Evolutionary conservation across 2,888 invertebrate genomes (phyloP).

Genomic region (Hirtodrosophila cameraria): DNA sequence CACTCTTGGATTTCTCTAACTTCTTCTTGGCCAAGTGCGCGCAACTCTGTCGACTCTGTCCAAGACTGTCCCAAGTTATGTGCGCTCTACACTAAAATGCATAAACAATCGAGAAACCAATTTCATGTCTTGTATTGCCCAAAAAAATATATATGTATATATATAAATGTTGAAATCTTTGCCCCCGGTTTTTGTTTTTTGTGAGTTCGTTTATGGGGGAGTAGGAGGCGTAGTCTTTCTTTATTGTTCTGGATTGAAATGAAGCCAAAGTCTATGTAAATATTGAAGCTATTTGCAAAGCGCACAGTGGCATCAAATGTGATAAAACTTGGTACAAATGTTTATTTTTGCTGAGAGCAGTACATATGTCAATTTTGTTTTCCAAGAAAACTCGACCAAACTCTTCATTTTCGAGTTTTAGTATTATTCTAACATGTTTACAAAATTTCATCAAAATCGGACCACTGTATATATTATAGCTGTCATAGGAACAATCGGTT

Average conservation of each 20-base stretch:
- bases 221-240: slow-evolving; percentile 16
- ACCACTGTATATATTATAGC: no score
- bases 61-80: no score
- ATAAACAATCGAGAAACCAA: slow-evolving; percentile 77
- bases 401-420: no score
- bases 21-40: slow-evolving; percentile 15
- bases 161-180: slow-evolving; percentile 49
- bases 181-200: slow-evolving; percentile 58
- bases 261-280: slow-evolving; percentile 55
- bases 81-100: slow-evolving; percentile 70
- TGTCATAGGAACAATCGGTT: no score
- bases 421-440: no score
- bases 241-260: slow-evolving; percentile 66
- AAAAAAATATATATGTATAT: slow-evolving; percentile 12
- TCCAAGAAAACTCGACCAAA: no score
- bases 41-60: not conserved
- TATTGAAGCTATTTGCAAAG: slow-evolving; percentile 50
- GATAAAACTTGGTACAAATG: not conserved
- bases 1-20: slow-evolving; percentile 49
- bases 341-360: no score
- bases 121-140: slow-evolving; percentile 44
- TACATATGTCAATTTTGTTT: no score
- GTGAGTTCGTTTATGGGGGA: not conserved
- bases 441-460: no score
- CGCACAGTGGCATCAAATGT: slow-evolving; percentile 40